Conservation (phyloP, 2,797 vertebrate genomes). For the Prionace glauca region DNA sequence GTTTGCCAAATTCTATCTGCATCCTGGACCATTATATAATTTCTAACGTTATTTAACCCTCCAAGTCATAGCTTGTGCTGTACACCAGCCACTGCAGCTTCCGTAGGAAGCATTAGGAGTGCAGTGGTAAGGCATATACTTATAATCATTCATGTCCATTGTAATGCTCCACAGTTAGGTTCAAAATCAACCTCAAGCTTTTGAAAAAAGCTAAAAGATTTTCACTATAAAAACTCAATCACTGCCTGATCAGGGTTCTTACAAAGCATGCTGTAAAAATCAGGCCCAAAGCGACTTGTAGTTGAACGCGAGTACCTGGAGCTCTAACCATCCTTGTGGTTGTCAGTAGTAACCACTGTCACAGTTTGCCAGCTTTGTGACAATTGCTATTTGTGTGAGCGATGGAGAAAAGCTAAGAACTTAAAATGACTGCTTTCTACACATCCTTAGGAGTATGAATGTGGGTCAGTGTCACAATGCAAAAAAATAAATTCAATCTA, state of each 20-base stretch:
- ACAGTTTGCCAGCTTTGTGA: background rate
- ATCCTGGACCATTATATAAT: background rate
- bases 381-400: background rate
- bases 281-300: background rate
- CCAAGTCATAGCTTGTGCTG: background rate
- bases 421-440: background rate
- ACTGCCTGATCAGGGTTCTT: background rate
- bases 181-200: background rate
- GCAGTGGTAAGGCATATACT: background rate
- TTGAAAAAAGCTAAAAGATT: background rate
- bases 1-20: background rate
- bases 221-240: background rate
- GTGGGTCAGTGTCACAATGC: background rate
- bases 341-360: background rate
- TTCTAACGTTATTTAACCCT: background rate
- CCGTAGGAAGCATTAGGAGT: background rate
- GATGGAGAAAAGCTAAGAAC: background rate
- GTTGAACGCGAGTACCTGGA: background rate
- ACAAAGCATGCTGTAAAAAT: background rate
- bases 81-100: background rate
- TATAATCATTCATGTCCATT: background rate
- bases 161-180: background rate
- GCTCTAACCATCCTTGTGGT: background rate
- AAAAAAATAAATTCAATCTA: background rate
- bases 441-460: background rate